Evolutionary conservation across 1,140 invertebrate genomes (phyloP).

Genomic region (Diploscapter pachys): DNA sequence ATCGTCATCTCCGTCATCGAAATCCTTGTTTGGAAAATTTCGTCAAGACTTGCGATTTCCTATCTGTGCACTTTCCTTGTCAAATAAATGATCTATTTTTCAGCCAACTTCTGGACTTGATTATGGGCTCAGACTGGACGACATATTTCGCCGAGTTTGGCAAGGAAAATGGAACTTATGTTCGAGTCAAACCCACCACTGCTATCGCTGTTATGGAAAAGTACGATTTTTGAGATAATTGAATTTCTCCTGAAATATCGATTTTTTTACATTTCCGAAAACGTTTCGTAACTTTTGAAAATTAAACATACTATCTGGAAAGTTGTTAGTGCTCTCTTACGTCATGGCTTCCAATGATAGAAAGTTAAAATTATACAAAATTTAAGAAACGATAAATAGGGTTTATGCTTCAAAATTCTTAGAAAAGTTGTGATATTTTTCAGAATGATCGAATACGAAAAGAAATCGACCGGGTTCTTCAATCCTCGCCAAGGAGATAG

Average conservation of each 20-base stretch:
- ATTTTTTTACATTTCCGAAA: conserved; percentile 24
- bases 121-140: conserved; percentile 93
- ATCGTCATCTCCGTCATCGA: too few species aligned
- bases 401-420: neutral
- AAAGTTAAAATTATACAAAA: too few species aligned
- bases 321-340: too few species aligned
- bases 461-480: conserved; percentile 84
- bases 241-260: conserved; percentile 49
- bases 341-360: too few species aligned
- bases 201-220: conserved; percentile 91
- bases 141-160: conserved; percentile 94
- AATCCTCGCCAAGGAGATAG: conserved; percentile 89
- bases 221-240: conserved; percentile 61
- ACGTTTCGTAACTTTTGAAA: neutral
- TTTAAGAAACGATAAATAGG: too few species aligned
- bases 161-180: conserved; percentile 85
- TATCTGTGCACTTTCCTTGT: neutral
- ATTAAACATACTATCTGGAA: too few species aligned
- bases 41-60: too few species aligned
- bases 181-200: conserved; percentile 80
- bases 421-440: conserved; percentile 48
- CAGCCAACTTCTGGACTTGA: conserved; percentile 84
- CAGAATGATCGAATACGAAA: conserved; percentile 86
- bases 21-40: too few species aligned
- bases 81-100: neutral